Base-by-base conservation (phyloP, 2,888 invertebrate genomes). In the Polyommatus iphigenia region DNA sequence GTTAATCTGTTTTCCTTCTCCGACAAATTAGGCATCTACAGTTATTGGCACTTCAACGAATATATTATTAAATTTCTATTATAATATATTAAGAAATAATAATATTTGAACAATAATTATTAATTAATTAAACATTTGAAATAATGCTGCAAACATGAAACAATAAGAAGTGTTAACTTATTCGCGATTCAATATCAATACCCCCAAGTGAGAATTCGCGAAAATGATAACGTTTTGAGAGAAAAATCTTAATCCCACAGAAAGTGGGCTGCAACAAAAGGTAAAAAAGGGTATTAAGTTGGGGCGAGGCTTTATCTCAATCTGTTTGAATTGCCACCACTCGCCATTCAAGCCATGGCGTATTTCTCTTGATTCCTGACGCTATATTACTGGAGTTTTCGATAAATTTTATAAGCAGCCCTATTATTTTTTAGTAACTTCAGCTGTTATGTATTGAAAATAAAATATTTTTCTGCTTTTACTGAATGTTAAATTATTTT, bases 211-310 rank as follows among this genome's bases (percentile, higher is more conserved):
- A 72, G 10, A 46, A 10, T 46, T 73, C 73, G 20, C 13, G 24
- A 20, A 24, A 46, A 32, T 20, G 7, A 73, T 73, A 73, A 15
- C 73, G 41, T 73, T 73, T 46, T 73, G 73, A 73, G 24, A 73
- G 20, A 41, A 73, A 73, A 46, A 73, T 50, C 75, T 54, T 75
- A 75, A 75, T 75, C 75, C 54, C 3, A 29, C 46, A 29, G 75
- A 75, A 75, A 50, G 50, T 75, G 50, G 50, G 46, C 24, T 75
- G 29, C 54, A 50, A 75, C 24, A 54, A 73, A 75, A 24, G 75
- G 75, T 75, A 24, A 75, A 75, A 75, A 75, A 75, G 54, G 75
- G 75, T 75, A 50, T 75, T 54, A 75, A 75, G 75, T 50, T 75
- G 32, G 75, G 75, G 54, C 50, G 18, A 29, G 50, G 54, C 54